These are phyloP conservation scores for Philaenus spumarius DNA, from an alignment of 1,140 invertebrate genomes.

Conservation along the genomic window DNA sequence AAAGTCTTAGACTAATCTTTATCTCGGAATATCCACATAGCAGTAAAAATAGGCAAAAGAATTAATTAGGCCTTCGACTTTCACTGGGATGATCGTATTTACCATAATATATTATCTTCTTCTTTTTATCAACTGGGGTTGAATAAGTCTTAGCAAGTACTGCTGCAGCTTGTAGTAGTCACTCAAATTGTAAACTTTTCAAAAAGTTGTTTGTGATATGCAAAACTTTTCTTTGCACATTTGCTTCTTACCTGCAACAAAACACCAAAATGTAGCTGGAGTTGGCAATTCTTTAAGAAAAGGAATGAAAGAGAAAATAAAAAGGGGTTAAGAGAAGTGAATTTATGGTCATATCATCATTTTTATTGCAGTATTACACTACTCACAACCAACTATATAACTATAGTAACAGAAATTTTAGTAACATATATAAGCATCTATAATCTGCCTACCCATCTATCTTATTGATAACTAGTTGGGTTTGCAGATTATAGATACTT, in stretches of 20 bases:
- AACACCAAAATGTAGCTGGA: not conserved
- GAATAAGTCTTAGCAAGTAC: slow-evolving; percentile 10
- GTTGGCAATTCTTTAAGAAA: not conserved
- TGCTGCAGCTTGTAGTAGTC: slow-evolving; percentile 16
- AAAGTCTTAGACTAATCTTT: slow-evolving; percentile 13
- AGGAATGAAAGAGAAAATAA: not conserved
- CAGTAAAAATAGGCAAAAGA: not conserved
- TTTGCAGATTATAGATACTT: not conserved
- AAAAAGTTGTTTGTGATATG: slow-evolving; percentile 12
- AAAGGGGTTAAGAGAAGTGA: not conserved
- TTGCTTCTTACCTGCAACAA: slow-evolving; percentile 10
- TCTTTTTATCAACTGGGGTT: slow-evolving; percentile 16
- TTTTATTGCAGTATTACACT: not conserved
- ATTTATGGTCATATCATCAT: not conserved
- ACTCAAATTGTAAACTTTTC: not conserved
- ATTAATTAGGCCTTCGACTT: slow-evolving; percentile 11
- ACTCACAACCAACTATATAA: not conserved
- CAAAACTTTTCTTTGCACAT: slow-evolving; percentile 4
- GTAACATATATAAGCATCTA: not conserved
- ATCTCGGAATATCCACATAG: slow-evolving; percentile 10
- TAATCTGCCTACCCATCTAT: not conserved
- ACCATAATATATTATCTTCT: slow-evolving; percentile 19
- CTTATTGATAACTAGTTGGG: too few species aligned
- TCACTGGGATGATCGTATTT: slow-evolving; percentile 13
- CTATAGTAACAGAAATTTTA: too few species aligned